These are phyloP conservation scores for Heliconius charithonia DNA, from an alignment of 2,888 invertebrate species.

Conservation along the genomic window DNA sequence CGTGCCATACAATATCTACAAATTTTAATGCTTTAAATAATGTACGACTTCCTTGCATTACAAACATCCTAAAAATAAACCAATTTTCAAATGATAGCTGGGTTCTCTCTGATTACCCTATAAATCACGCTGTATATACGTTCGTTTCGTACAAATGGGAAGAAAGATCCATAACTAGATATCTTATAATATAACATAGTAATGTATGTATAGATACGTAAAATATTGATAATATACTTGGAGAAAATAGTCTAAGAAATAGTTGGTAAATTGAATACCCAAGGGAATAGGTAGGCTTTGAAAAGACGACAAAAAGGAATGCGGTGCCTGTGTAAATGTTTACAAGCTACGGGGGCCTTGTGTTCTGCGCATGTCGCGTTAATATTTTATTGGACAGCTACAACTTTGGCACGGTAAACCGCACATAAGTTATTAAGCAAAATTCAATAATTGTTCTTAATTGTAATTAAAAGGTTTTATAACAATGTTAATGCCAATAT, in stretches of 20 bases:
- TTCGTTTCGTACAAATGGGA: neutral
- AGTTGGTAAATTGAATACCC: constrained; percentile 15
- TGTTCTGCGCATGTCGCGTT: constrained; percentile 42
- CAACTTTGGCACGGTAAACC: constrained; percentile 40
- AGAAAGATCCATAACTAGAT: neutral
- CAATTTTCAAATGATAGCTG: too few species aligned
- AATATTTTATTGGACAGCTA: constrained; percentile 47
- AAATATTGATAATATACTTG: constrained; percentile 1
- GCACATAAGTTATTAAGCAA: constrained; percentile 15
- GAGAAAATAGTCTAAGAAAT: neutral
- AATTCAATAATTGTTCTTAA: constrained; percentile 14
- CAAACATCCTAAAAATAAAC: neutral
- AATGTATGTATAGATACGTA: neutral
- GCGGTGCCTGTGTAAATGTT: constrained; percentile 33
- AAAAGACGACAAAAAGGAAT: constrained; percentile 19
- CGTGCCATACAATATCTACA: neutral
- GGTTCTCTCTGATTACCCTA: neutral
- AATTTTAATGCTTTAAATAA: neutral
- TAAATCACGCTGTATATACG: neutral
- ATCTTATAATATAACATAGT: neutral
- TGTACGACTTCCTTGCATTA: neutral
- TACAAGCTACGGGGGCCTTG: constrained; percentile 27
- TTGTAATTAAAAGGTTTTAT: neutral
- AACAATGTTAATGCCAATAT: neutral
- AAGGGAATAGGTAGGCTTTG: constrained; percentile 7